Evolutionary conservation across 2,888 invertebrate genomes (phyloP).

Genomic region (Drosophila ustulata): DNA sequence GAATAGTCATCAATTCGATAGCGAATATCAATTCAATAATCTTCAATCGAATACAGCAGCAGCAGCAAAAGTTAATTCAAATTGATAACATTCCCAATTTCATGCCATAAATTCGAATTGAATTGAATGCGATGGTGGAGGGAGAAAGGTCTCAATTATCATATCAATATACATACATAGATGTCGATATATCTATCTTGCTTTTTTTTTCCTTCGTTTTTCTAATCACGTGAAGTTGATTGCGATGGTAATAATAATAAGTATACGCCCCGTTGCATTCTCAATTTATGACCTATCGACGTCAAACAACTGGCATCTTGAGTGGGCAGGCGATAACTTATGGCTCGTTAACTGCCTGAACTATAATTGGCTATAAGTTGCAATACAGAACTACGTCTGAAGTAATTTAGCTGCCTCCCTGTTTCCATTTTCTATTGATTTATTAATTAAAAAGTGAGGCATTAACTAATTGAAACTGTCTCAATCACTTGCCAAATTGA

Average conservation of each 20-base stretch:
- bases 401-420: neutral
- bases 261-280: conserved; percentile 64
- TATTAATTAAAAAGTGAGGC: conserved; percentile 5
- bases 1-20: conserved; percentile 64
- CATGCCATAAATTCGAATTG: conserved; percentile 23
- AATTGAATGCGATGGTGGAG: conserved; percentile 8
- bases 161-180: conserved; percentile 7
- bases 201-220: neutral
- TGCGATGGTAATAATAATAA: conserved; percentile 55
- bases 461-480: conserved; percentile 27
- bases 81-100: conserved; percentile 15
- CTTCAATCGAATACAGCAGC: conserved; percentile 29
- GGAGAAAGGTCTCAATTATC: conserved; percentile 7
- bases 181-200: neutral
- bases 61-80: conserved; percentile 17
- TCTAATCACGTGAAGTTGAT: conserved; percentile 66
- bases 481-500: conserved; percentile 20
- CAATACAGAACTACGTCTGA: neutral
- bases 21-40: conserved; percentile 61
- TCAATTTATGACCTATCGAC: conserved; percentile 12
- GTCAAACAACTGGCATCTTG: conserved; percentile 15
- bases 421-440: neutral
- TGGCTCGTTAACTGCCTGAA: conserved; percentile 1
- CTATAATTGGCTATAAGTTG: conserved; percentile 5
- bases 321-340: conserved; percentile 16